Conservation (phyloP, 2,797 vertebrate genomes). For the Aerospiza tachiro region DNA sequence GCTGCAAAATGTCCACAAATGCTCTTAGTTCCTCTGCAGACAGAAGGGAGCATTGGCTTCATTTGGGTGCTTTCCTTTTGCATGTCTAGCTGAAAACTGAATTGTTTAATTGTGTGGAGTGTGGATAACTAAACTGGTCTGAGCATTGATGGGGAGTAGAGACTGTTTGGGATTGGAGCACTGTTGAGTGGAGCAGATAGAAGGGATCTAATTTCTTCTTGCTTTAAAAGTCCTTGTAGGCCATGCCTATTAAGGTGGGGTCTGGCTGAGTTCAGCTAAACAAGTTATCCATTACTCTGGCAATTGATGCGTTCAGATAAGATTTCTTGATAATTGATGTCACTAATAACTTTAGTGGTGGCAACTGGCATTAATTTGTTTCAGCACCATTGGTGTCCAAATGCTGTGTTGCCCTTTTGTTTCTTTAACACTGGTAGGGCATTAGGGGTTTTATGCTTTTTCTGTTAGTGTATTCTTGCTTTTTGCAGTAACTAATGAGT, state of each 20-base stretch:
- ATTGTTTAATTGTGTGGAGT: background rate
- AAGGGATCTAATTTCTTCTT: background rate
- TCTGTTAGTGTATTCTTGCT: background rate
- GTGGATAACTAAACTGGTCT: background rate
- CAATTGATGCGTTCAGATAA: background rate
- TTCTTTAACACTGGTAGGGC: background rate
- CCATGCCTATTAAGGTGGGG: background rate
- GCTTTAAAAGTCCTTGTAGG: background rate
- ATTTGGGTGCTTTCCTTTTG: background rate
- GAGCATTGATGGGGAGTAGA: background rate
- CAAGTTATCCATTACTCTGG: background rate
- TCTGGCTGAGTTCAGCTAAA: background rate
- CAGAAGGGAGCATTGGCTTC: background rate
- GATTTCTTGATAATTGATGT: background rate
- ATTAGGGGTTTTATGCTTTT: background rate
- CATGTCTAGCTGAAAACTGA: background rate
- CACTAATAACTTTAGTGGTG: background rate
- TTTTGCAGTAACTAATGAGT: background rate
- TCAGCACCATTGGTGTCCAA: rapidly evolving
- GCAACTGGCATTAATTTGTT: background rate
- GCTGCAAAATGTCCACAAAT: background rate
- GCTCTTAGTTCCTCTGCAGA: background rate
- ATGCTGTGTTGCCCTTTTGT: background rate
- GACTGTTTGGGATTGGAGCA: background rate
- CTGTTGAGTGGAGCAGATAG: background rate